Conservation (phyloP, 2,797 vertebrate species). For the Coregonus sp. region DNA sequence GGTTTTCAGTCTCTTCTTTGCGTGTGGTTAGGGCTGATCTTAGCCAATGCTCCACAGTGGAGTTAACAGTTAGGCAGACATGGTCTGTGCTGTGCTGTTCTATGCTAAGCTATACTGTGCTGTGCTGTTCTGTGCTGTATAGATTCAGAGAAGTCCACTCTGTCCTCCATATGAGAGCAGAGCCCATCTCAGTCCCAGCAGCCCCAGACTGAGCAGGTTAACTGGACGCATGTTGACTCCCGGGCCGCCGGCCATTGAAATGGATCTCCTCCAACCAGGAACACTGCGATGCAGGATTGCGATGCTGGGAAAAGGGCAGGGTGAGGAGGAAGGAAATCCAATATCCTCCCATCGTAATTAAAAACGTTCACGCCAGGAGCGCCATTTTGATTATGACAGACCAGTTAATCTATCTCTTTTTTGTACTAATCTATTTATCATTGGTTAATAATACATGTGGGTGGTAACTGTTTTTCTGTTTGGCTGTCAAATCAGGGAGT, state of each 20-base stretch:
- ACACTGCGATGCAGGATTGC: not conserved
- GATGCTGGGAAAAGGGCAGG: slow-evolving; percentile 40
- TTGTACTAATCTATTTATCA: slow-evolving; percentile 29
- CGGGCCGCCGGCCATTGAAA: slow-evolving; percentile 29
- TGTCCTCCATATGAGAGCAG: slow-evolving; percentile 30
- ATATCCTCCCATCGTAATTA: slow-evolving; percentile 57
- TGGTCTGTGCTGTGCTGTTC: not conserved
- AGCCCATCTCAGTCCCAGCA: slow-evolving; percentile 41
- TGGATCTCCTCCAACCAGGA: slow-evolving; percentile 43
- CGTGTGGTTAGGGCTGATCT: too few relatives aligned
- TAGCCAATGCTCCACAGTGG: too few relatives aligned
- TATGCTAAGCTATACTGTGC: not conserved
- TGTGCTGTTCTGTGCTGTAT: not conserved
- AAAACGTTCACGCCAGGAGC: slow-evolving; percentile 51
- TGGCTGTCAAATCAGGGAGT: not conserved
- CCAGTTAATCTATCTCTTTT: slow-evolving; percentile 57
- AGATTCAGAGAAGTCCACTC: not conserved
- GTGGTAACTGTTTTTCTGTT: not conserved
- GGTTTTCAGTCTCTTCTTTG: too few relatives aligned
- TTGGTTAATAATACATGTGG: slow-evolving; percentile 37
- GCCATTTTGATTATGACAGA: slow-evolving; percentile 53
- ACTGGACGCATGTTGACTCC: slow-evolving; percentile 59
- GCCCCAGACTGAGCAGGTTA: slow-evolving; percentile 42
- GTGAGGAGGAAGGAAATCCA: slow-evolving; percentile 46
- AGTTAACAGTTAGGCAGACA: too few relatives aligned